phyloP scores from a whole-genome alignment of 2,888 invertebrate species.

The Platerodrilus igneus region DNA sequence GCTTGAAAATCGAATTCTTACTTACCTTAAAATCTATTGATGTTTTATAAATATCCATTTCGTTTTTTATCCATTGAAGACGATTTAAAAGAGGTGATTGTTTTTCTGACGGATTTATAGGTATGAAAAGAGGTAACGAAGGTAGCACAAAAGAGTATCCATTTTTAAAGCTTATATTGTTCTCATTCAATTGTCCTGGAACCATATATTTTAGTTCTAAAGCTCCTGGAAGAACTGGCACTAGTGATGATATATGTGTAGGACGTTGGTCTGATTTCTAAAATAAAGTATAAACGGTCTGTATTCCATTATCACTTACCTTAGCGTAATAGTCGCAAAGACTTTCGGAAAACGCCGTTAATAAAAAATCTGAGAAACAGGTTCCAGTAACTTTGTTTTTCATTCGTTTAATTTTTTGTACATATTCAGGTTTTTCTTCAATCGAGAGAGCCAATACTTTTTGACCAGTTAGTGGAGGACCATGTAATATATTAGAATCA shows the following conservation, averaged over 20 bases:
- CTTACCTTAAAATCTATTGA: constrained; percentile 4
- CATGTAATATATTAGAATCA: constrained; percentile 11
- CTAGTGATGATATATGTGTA: not conserved
- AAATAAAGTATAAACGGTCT: constrained; percentile 3
- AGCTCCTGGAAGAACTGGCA: not conserved
- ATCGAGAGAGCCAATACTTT: constrained; percentile 1
- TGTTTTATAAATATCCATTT: not conserved
- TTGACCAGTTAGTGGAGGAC: constrained; percentile 1
- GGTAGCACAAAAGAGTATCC: too few species aligned
- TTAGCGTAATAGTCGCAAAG: constrained; percentile 32
- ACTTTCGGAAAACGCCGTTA: constrained; percentile 19
- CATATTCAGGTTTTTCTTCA: constrained; percentile 4
- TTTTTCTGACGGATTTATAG: too few species aligned
- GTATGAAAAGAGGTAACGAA: too few species aligned
- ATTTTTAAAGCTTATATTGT: too few species aligned
- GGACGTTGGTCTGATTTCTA: constrained; percentile 4
- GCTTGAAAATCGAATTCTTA: not conserved
- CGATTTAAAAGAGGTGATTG: constrained; percentile 1
- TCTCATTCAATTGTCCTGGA: too few species aligned
- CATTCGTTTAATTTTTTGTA: constrained; percentile 18
- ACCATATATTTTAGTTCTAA: too few species aligned
- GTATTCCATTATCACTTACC: constrained; percentile 22
- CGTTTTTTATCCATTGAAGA: not conserved
- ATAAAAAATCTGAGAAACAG: constrained; percentile 23
- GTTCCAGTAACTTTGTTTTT: constrained; percentile 17